Evolutionary conservation across 2,113 vertebrate species (phyloP).

Genomic region (Hydrolagus affinis): DNA sequence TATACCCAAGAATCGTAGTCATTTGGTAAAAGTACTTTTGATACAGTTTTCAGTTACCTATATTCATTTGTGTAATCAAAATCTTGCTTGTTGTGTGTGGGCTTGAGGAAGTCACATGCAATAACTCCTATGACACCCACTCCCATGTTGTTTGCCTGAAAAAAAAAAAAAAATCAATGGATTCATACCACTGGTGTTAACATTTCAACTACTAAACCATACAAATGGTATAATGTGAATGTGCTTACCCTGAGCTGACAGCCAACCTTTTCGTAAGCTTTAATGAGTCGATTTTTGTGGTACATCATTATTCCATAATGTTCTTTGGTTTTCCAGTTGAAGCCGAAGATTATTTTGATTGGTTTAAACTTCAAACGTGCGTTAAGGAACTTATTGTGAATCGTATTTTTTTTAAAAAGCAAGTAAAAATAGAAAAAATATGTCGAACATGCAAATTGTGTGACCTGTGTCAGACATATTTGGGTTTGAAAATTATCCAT

Average conservation of each 20-base stretch:
- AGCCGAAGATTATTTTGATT: slow-evolving; percentile 82
- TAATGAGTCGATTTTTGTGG: slow-evolving; percentile 89
- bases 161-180: slow-evolving; percentile 25
- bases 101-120: slow-evolving; percentile 84
- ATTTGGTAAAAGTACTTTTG: too few species aligned
- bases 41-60: slow-evolving; percentile 51
- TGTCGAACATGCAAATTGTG: not conserved
- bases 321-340: slow-evolving; percentile 89
- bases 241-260: slow-evolving; percentile 77
- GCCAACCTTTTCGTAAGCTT: slow-evolving; percentile 84
- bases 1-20: too few species aligned
- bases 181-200: not conserved
- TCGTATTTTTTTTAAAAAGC: not conserved
- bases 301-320: slow-evolving; percentile 98
- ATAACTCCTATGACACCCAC: slow-evolving; percentile 88
- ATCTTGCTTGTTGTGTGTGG: slow-evolving; percentile 95
- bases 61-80: slow-evolving; percentile 89
- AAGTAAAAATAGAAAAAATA: not conserved
- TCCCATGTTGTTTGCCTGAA: slow-evolving; percentile 76
- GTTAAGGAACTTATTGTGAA: slow-evolving; percentile 8
- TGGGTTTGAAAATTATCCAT: too few species aligned
- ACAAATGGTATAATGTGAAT: not conserved
- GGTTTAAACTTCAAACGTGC: slow-evolving; percentile 52
- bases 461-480: not conserved
- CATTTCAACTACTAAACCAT: not conserved